Conservation (phyloP, 2,888 invertebrate species). For the Lycocerus yunnanus region DNA sequence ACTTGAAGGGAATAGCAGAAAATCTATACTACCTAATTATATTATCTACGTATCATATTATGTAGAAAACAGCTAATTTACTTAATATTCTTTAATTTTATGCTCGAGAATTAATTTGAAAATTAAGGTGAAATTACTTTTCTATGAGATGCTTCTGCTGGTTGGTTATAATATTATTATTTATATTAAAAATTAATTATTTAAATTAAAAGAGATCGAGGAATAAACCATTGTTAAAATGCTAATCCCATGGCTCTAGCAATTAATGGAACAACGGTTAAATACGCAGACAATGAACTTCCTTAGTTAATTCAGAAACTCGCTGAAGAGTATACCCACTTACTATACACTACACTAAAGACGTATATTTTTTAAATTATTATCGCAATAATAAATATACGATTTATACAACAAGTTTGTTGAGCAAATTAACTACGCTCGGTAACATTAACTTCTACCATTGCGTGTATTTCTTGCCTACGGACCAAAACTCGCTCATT, state of each 20-base stretch:
- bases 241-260: slow-evolving; percentile 18
- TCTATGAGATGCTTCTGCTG: background rate
- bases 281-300: slow-evolving; percentile 22
- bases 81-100: background rate
- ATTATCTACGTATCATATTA: too few relatives aligned
- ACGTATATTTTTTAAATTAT: background rate
- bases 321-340: background rate
- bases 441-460: too few relatives aligned
- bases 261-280: slow-evolving; percentile 25
- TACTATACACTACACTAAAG: background rate
- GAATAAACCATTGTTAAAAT: slow-evolving; percentile 22
- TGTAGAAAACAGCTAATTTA: too few relatives aligned
- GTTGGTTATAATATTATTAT: background rate
- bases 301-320: slow-evolving; percentile 11
- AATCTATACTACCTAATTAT: too few relatives aligned
- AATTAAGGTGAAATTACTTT: background rate
- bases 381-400: background rate
- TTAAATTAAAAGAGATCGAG: slow-evolving; percentile 15
- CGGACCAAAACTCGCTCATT: too few relatives aligned
- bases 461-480: background rate
- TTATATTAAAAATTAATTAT: slow-evolving; percentile 17
- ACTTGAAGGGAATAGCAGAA: too few relatives aligned
- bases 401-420: background rate
- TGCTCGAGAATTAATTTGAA: background rate
- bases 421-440: background rate